Percentiles rank a stretch among this genome's conserved stretches.
Conservation (phyloP, 1,140 invertebrate species). For the Akabosia matsudoensis region DNA sequence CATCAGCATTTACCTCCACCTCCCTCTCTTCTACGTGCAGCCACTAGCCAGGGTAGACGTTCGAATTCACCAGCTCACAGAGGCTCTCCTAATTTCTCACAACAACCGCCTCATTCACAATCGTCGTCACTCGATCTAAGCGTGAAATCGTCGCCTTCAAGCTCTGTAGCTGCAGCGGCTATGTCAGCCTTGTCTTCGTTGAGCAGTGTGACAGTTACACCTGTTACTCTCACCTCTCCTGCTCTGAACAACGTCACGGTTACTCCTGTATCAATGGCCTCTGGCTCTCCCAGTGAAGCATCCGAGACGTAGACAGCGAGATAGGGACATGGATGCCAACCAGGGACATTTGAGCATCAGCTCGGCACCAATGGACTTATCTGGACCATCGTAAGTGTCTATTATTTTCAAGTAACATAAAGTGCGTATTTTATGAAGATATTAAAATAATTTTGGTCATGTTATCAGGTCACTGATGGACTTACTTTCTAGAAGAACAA, state of each 20-base stretch:
- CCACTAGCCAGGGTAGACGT: neutral
- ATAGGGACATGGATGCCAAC: neutral
- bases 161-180: conserved; percentile 38
- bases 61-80: conserved; percentile 9
- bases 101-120: conserved; percentile 33
- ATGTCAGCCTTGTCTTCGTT: conserved; percentile 45
- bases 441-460: neutral
- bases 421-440: neutral
- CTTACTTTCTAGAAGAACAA: conserved; percentile 24
- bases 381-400: conserved; percentile 58
- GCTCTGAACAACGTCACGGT: neutral
- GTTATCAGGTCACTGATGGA: neutral
- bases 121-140: conserved; percentile 40
- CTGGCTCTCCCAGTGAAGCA: neutral
- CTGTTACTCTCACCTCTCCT: conserved; percentile 44
- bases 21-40: neutral
- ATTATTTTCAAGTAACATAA: conserved; percentile 4
- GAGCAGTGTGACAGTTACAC: conserved; percentile 46
- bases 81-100: neutral
- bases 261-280: neutral
- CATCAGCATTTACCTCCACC: conserved; percentile 59
- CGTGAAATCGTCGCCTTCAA: conserved; percentile 39
- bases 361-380: conserved; percentile 68
- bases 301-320: no score
- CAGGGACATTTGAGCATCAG: conserved; percentile 50